These are phyloP conservation scores for Pseudococcus jackbeardsleyi DNA, from an alignment of 2,888 invertebrate genomes.

Conservation along the genomic window DNA sequence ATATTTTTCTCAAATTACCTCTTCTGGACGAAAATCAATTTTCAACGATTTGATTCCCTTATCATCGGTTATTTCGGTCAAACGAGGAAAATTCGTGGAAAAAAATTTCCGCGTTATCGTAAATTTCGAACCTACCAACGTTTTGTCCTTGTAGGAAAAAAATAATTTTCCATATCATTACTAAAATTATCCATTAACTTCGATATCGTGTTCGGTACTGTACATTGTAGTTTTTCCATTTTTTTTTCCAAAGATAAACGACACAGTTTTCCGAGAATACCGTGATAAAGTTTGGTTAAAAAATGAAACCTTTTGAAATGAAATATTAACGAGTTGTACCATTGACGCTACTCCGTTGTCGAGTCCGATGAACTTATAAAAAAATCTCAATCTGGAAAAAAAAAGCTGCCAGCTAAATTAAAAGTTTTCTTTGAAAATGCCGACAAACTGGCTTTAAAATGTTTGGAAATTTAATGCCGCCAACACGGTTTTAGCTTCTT, in stretches of 20 bases:
- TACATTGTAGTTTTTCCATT: background rate
- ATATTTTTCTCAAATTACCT: background rate
- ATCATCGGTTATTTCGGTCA: conserved; percentile 10
- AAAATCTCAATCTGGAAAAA: background rate
- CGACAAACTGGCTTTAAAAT: conserved; percentile 12
- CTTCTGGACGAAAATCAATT: background rate
- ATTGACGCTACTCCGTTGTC: background rate
- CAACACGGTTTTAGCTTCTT: background rate
- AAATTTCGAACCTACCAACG: background rate
- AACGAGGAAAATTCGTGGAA: background rate
- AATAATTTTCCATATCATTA: conserved; percentile 34
- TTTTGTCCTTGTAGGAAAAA: background rate
- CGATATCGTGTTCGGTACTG: background rate
- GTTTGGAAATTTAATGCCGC: conserved; percentile 23
- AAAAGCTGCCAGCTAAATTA: conserved; percentile 23
- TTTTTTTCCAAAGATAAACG: background rate
- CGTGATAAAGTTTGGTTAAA: background rate
- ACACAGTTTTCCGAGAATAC: background rate
- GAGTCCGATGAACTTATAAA: conserved; percentile 16
- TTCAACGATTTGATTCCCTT: conserved; percentile 21
- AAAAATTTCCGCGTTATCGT: conserved; percentile 6
- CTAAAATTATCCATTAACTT: background rate
- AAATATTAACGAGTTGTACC: background rate
- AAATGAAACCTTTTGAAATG: conserved; percentile 26
- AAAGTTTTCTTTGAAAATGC: conserved; percentile 9